A percentile compares a stretch with the other conserved stretches of the same genome.
phyloP scores from a whole-genome alignment of 1,140 invertebrate species.

The Lutraria rhynchaena region DNA sequence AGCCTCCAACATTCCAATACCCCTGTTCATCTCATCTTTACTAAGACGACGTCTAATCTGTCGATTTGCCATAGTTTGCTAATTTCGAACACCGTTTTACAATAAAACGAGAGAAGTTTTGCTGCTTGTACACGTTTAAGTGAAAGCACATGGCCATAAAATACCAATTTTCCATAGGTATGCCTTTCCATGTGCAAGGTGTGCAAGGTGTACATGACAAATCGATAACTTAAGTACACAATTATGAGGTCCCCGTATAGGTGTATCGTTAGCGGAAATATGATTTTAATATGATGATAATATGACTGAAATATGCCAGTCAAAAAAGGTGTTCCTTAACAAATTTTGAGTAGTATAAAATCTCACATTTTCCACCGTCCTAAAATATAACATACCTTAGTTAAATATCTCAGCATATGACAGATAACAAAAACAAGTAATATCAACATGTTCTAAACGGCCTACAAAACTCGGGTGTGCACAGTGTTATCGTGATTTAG shows the following conservation, averaged over 20 bases:
- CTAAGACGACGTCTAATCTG: neutral
- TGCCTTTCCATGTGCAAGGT: neutral
- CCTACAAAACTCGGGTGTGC: neutral
- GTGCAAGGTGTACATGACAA: neutral
- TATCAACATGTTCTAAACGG: neutral
- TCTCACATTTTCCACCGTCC: too few species aligned
- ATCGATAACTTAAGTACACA: neutral
- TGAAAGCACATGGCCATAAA: conserved; percentile 2
- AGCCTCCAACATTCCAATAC: conserved; percentile 4
- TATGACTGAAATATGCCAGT: conserved; percentile 14
- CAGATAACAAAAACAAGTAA: too few species aligned
- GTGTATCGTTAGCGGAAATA: neutral
- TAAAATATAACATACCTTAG: too few species aligned
- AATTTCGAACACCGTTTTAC: too few species aligned
- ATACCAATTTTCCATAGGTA: too few species aligned
- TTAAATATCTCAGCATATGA: too few species aligned
- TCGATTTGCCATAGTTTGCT: too few species aligned
- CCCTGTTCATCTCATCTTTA: neutral
- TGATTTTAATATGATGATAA: conserved; percentile 9
- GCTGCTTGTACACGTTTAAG: neutral
- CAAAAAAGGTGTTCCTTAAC: too few species aligned
- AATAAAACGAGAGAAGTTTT: too few species aligned
- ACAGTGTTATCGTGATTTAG: neutral
- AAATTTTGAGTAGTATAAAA: too few species aligned
- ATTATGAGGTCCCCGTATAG: neutral